Evolutionary conservation across 2,888 invertebrate species (phyloP).

Genomic region (Eledona agricola): DNA sequence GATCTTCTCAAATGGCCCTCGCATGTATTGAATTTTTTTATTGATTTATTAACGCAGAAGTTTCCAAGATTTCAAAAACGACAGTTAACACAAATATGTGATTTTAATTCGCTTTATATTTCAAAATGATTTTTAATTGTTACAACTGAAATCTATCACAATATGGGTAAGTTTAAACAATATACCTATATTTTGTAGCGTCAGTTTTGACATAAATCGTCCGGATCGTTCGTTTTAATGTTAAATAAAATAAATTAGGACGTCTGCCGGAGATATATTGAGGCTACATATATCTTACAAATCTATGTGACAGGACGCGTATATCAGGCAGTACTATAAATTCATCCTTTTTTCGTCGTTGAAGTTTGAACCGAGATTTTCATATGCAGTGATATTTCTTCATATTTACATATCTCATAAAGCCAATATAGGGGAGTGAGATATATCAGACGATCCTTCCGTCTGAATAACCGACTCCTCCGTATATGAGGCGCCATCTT

Average conservation of each 20-base stretch:
- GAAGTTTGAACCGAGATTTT: conserved; percentile 58
- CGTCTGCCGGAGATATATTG: conserved; percentile 36
- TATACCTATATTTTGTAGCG: no score
- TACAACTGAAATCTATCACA: no score
- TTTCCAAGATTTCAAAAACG: no score
- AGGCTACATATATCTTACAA: conserved; percentile 46
- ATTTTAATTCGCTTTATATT: no score
- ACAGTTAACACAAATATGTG: no score
- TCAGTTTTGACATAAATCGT: no score
- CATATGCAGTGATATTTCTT: conserved; percentile 58
- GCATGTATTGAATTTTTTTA: no score
- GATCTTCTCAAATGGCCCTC: no score
- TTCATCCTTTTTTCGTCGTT: conserved; percentile 52
- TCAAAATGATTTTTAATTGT: no score
- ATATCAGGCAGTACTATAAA: conserved; percentile 55
- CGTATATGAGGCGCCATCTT: conserved; percentile 15
- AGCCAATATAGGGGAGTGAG: conserved; percentile 54
- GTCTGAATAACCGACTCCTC: conserved; percentile 37
- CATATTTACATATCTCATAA: conserved; percentile 61
- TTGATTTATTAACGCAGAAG: no score
- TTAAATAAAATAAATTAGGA: conserved; percentile 37
- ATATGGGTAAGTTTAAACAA: no score
- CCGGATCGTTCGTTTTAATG: no score
- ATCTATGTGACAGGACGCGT: conserved; percentile 50
- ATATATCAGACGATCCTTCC: conserved; percentile 53